These are phyloP conservation scores for Druon quercuslanigerum DNA, from an alignment of 1,140 invertebrate genomes.

Conservation along the genomic window DNA sequence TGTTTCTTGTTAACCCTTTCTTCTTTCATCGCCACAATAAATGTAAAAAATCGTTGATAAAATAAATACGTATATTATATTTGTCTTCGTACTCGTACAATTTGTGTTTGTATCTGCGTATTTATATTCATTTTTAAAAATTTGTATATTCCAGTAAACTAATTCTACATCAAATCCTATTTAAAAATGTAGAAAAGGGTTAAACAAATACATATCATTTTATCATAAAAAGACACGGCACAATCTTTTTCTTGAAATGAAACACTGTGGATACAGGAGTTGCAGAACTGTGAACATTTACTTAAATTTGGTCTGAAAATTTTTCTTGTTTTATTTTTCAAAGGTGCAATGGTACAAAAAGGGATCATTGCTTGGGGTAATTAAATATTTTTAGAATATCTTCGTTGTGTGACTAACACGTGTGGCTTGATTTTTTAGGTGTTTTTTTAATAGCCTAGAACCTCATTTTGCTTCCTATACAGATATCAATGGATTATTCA, in stretches of 20 bases:
- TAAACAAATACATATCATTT: too few species aligned
- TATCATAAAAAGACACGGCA: not conserved
- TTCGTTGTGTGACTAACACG: not conserved
- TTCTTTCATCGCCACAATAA: too few species aligned
- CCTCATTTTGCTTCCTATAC: constrained; percentile 2
- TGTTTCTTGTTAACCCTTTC: too few species aligned
- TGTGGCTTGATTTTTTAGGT: not conserved
- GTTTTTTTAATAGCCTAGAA: constrained; percentile 2
- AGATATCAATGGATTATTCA: not conserved
- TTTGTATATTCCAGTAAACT: too few species aligned
- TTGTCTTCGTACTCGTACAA: too few species aligned
- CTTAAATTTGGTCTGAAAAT: not conserved
- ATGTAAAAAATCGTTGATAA: too few species aligned
- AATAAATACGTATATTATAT: too few species aligned
- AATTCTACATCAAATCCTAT: too few species aligned
- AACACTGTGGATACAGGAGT: not conserved
- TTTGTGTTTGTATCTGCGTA: too few species aligned
- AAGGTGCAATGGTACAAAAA: constrained; percentile 11
- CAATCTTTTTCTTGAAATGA: not conserved
- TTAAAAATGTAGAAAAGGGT: too few species aligned
- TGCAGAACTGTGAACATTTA: not conserved
- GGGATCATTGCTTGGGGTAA: constrained; percentile 17
- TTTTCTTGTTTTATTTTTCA: constrained; percentile 5
- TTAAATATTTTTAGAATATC: constrained; percentile 4
- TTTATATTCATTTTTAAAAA: too few species aligned